Evolutionary conservation across 2,888 invertebrate genomes (phyloP), one percentile per base, ranked within the genome.

Genomic region (Synergus itoensis): DNA sequence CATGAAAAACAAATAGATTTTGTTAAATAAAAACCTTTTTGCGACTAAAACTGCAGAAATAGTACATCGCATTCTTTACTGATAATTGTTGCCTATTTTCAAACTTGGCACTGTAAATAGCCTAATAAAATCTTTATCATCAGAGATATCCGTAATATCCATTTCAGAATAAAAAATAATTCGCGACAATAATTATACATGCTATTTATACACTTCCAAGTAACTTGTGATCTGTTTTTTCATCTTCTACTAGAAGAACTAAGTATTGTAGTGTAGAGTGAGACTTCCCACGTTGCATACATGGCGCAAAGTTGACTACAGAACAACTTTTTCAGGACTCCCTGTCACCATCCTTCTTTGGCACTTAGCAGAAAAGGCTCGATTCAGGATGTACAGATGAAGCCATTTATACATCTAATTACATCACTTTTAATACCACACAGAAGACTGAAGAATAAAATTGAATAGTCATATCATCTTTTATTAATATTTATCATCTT

Each of bases 201-300:
- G 18, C n/a, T 57, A 18, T 43, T 12, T 48, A 65, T 65, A 65
- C 48, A 16, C 21, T 69, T 69, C 69, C 28, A 28, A 48, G 69
- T 69, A 69, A 69, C 53, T 48, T 48, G 48, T 28, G 69, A 48
- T 69, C 45, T 45, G 8, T 21, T 48, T 69, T 69, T 69, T 69
- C 14, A 28, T 40, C 64, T 48, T 69, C 8, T 28, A 69, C n/a
- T 48, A 28, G 28, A 69, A 69, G 21, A 48, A 69, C 48, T 69
- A 36, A 69, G 48, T 69, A 69, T 69, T 69, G 69, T 48, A 48
- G 69, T 69, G 69, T 16, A 69, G 69, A 69, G 69, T 69, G 69
- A 69, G 69, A 69, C 69, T 69, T 69, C 69, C 69, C 69, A 69
- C 69, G 69, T 69, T 69, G 69, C 69, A 69, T 69, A 69, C 69